Evolutionary conservation across 2,113 vertebrate species (phyloP).

Genomic region (Echinops telfairi): DNA sequence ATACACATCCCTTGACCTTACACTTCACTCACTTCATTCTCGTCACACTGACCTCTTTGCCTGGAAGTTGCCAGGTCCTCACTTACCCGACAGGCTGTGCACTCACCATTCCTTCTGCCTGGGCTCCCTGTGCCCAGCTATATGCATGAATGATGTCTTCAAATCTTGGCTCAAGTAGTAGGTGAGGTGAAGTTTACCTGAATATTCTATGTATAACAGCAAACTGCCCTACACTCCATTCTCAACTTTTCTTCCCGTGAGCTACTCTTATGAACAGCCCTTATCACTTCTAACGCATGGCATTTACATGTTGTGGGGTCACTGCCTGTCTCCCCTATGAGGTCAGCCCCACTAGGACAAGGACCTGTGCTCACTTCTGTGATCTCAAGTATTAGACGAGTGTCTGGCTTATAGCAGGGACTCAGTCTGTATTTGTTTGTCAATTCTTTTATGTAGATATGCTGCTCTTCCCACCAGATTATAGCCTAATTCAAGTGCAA

Average conservation of each 20-base stretch:
- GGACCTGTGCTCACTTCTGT: neutral
- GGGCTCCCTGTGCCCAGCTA: neutral
- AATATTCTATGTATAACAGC: neutral
- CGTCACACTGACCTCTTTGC: neutral
- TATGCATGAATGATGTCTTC: neutral
- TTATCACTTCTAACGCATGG: neutral
- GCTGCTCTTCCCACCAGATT: neutral
- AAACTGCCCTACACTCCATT: neutral
- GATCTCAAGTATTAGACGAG: neutral
- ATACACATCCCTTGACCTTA: neutral
- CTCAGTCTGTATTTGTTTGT: neutral
- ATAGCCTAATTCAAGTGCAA: neutral
- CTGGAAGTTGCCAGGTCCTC: neutral
- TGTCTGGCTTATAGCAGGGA: neutral
- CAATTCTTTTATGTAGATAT: neutral
- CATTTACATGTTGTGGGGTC: neutral
- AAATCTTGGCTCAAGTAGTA: neutral
- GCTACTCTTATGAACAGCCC: neutral
- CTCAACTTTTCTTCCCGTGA: neutral
- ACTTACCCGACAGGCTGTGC: neutral
- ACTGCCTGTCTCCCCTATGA: neutral
- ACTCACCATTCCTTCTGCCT: neutral
- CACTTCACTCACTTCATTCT: neutral
- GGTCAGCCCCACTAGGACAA: neutral
- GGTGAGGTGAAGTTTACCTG: neutral